These are phyloP conservation scores for Oxycera nigricornis DNA, from an alignment of 2,888 invertebrate species.

Conservation along the genomic window DNA sequence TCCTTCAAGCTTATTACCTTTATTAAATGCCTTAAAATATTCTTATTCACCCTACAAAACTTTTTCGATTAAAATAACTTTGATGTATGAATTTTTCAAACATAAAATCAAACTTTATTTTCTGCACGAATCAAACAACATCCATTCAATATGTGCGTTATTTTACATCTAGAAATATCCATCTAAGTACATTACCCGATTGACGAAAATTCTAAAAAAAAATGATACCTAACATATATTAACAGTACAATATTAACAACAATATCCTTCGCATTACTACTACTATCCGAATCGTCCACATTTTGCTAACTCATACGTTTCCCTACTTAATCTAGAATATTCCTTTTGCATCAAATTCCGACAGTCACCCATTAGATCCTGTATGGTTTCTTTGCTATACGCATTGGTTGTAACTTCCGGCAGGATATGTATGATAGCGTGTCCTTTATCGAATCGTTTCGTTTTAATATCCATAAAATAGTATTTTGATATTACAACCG, in stretches of 20 bases:
- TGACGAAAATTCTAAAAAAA: not conserved
- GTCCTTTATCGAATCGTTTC: constrained; percentile 73
- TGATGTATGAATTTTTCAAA: too few species aligned
- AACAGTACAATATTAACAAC: not conserved
- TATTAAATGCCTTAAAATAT: too few species aligned
- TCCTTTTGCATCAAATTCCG: constrained; percentile 72
- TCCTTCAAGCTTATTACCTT: too few species aligned
- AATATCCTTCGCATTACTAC: not conserved
- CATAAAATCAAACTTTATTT: not conserved
- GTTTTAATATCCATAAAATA: constrained; percentile 72
- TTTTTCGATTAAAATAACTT: too few species aligned
- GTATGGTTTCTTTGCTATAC: constrained; percentile 69
- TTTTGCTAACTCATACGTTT: constrained; percentile 49
- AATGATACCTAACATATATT: not conserved
- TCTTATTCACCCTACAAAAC: too few species aligned
- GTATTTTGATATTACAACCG: constrained; percentile 87
- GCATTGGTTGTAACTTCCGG: constrained; percentile 75
- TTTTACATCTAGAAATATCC: not conserved
- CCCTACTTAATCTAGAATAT: constrained; percentile 65
- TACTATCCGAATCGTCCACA: constrained; percentile 20
- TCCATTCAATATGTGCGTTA: not conserved
- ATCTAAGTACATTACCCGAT: constrained; percentile 5
- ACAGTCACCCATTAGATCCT: constrained; percentile 70
- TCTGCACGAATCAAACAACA: not conserved
- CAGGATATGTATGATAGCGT: constrained; percentile 74